These are phyloP conservation scores for Acrocyrtus sp. DNA, from an alignment of 2,888 invertebrate genomes.

Conservation along the genomic window DNA sequence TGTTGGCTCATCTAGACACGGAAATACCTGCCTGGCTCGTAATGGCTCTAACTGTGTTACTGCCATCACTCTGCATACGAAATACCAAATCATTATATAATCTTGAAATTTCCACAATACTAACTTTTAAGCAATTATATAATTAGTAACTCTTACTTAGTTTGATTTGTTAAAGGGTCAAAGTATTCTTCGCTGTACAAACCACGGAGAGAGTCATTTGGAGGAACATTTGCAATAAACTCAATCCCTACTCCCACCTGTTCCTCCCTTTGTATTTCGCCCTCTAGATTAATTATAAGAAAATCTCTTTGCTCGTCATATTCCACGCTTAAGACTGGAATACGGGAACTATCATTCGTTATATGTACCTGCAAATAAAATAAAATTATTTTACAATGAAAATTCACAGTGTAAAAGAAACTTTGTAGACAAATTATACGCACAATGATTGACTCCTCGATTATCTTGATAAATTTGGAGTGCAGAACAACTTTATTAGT, in stretches of 20 bases:
- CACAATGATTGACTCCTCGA: slow-evolving; percentile 11
- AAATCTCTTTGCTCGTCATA: slow-evolving; percentile 30
- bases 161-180: slow-evolving; percentile 15
- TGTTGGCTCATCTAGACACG: slow-evolving; percentile 42
- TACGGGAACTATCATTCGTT: background rate
- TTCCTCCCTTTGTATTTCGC: background rate
- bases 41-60: slow-evolving; percentile 40
- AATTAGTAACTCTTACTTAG: slow-evolving; percentile 6
- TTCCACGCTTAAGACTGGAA: background rate
- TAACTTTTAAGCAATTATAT: background rate
- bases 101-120: background rate
- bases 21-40: slow-evolving; percentile 35
- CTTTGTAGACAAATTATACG: too few species aligned
- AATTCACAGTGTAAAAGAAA: too few species aligned
- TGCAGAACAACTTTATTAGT: slow-evolving; percentile 21
- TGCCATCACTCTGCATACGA: slow-evolving; percentile 23
- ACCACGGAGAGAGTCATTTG: slow-evolving; percentile 30
- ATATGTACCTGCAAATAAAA: background rate
- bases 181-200: slow-evolving; percentile 33
- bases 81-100: background rate
- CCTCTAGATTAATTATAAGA: slow-evolving; percentile 9
- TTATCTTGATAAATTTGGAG: slow-evolving; percentile 13
- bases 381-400: too few species aligned
- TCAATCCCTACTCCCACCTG: slow-evolving; percentile 22
- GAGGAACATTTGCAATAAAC: slow-evolving; percentile 33